A percentile compares a stretch with the other conserved stretches of the same genome.
Conservation (phyloP, 2,113 vertebrate species). For the Himantopus leucocephalus region DNA sequence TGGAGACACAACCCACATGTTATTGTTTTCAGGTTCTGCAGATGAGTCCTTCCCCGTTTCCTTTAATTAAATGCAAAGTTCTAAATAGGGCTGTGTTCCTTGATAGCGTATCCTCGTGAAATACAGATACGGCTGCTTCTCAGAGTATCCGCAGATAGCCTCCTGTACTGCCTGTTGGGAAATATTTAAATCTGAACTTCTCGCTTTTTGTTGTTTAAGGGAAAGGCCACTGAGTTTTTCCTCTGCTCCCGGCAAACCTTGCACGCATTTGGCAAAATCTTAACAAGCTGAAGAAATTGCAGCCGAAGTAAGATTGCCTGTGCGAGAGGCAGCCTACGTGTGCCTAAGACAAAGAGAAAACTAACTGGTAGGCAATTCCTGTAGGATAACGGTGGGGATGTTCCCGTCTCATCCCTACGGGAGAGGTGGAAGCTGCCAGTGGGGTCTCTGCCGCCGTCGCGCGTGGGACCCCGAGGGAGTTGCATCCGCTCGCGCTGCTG, state of each 20-base stretch:
- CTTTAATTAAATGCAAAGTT: neutral
- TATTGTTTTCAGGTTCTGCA: neutral
- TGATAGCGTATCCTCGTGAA: neutral
- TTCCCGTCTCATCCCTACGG: accelerated
- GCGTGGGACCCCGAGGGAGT: accelerated
- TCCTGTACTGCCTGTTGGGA: neutral
- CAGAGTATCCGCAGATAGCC: neutral
- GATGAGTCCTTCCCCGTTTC: neutral
- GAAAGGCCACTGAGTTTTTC: neutral
- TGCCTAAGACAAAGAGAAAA: accelerated
- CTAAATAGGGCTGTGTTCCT: neutral
- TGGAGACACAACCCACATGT: neutral
- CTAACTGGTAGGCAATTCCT: neutral
- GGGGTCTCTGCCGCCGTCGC: neutral
- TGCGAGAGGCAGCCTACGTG: neutral
- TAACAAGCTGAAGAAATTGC: neutral
- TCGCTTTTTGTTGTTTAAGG: neutral
- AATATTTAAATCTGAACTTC: neutral
- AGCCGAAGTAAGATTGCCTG: neutral
- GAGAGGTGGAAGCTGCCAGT: neutral
- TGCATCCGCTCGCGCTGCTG: neutral
- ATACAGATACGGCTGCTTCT: neutral
- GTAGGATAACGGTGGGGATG: neutral
- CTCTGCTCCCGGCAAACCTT: neutral
- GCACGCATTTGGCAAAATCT: accelerated